These are phyloP conservation scores for Biston betularia DNA, from an alignment of 2,888 invertebrate species.

Conservation along the genomic window DNA sequence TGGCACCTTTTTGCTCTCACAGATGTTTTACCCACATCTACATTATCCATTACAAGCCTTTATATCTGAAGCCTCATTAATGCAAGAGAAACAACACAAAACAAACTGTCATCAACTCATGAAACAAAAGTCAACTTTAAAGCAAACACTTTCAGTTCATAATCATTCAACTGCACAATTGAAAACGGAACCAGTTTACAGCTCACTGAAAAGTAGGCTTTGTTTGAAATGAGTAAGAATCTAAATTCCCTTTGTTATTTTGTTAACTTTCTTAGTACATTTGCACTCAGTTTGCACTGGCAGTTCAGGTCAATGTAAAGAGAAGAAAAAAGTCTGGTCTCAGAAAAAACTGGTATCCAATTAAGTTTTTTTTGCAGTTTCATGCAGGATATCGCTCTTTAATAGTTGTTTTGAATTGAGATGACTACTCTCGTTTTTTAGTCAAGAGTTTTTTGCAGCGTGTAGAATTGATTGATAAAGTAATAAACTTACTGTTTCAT, in stretches of 20 bases:
- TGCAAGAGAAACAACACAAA: conserved; percentile 11
- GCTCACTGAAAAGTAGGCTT: conserved; percentile 26
- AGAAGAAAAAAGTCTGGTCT: conserved; percentile 12
- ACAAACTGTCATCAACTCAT: background rate
- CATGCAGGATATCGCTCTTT: conserved; percentile 4
- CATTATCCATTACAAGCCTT: conserved; percentile 11
- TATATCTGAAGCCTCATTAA: conserved; percentile 23
- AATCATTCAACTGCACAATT: conserved; percentile 10
- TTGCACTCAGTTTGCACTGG: conserved; percentile 67
- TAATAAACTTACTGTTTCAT: background rate
- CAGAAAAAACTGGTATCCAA: conserved; percentile 13
- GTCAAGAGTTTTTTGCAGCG: background rate
- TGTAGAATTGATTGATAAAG: background rate
- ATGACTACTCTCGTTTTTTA: background rate
- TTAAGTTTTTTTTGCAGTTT: background rate
- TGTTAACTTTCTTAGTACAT: conserved; percentile 50
- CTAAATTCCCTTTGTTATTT: conserved; percentile 1
- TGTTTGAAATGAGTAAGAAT: conserved; percentile 10
- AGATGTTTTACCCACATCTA: conserved; percentile 9
- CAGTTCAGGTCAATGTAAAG: conserved; percentile 39
- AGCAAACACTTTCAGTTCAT: conserved; percentile 1
- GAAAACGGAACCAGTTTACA: conserved; percentile 30
- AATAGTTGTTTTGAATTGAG: background rate
- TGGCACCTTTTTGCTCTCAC: conserved; percentile 3
- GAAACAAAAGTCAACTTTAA: conserved; percentile 24